A percentile compares a stretch with the other conserved stretches of the same genome.
Evolutionary conservation across 2,797 vertebrate species (phyloP).

Genomic region (Halcyon leucocephala): DNA sequence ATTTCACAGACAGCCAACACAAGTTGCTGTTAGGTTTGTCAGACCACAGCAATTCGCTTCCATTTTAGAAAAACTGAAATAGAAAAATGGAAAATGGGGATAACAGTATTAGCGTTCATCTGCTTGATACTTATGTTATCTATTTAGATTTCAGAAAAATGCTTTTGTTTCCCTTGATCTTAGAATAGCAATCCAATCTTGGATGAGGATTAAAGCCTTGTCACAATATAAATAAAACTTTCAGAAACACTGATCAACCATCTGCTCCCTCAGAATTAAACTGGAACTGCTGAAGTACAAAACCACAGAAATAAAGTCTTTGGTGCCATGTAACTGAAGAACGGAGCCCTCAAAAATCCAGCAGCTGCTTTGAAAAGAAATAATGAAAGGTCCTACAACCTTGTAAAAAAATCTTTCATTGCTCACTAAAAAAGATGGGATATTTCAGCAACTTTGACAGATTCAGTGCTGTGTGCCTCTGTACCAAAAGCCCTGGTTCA

Average conservation of each 20-base stretch:
- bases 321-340: not conserved
- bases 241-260: not conserved
- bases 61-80: not conserved
- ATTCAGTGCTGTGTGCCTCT: not conserved
- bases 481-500: not conserved
- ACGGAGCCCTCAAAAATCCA: not conserved
- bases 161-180: not conserved
- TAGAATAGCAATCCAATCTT: not conserved
- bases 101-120: constrained; percentile 1
- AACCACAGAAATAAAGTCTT: not conserved
- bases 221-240: constrained; percentile 42
- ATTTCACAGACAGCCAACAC: not conserved
- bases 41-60: not conserved
- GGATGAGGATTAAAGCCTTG: not conserved
- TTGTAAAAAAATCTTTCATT: not conserved
- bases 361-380: not conserved
- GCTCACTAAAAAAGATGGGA: not conserved
- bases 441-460: not conserved
- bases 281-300: not conserved
- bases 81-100: not conserved
- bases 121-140: not conserved
- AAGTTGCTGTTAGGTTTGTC: not conserved
- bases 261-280: constrained; percentile 2
- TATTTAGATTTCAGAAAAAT: constrained; percentile 8
- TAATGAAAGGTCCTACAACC: constrained; percentile 3